Base-by-base conservation (phyloP, 53 echinoderm and acorn worm species). In the Henricia sp. region DNA sequence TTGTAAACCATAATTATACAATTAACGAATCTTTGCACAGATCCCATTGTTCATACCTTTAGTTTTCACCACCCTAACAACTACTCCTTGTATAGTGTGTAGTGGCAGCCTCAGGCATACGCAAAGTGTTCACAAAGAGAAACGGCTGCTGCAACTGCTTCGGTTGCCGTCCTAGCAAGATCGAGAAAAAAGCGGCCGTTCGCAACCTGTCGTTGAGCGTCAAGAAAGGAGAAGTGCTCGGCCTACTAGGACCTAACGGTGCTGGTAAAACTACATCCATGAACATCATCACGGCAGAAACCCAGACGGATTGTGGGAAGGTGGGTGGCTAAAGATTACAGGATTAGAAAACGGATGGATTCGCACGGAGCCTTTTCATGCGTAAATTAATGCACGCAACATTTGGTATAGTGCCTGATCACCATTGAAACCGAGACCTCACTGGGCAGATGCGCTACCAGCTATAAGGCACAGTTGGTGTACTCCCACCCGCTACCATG, bases 231-330 rank as follows among this genome's bases (percentile, higher is more conserved):
- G 94, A 94, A 53, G 94, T 94, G 44, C 37, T 94, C 12, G 94
- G 94, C 26, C 80, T 94, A 0, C 80, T 94, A 26, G 94, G 94
- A 21, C 94, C 94, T 44, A 94, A 94, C 46, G 94, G 91, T 0
- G 94, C 94, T 2, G 94, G 94, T 35, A 94, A 94, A 69, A 91
- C 94, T 1, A 91, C 89, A n/a, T 82, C 83, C 16, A 88, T 94
- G 88, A 93, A 93, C 26, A 66, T 91, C 30, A 88, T 93, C 12
- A 93, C 91, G 12, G 94, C 94, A 11, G 94, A 93, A 36, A 44
- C 71, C 13, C 72, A 78, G 13, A 78, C 94, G 23, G 82, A 70
- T 44, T 77, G 41, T 1, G 94, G 94, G 57, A 87, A 93, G 94
- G 94, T 93, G 16, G 21, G 83, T 74, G 13, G 12, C 5, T 26